These are phyloP conservation scores for Yponomeuta evonymella DNA, from an alignment of 2,888 invertebrate genomes.

Conservation along the genomic window DNA sequence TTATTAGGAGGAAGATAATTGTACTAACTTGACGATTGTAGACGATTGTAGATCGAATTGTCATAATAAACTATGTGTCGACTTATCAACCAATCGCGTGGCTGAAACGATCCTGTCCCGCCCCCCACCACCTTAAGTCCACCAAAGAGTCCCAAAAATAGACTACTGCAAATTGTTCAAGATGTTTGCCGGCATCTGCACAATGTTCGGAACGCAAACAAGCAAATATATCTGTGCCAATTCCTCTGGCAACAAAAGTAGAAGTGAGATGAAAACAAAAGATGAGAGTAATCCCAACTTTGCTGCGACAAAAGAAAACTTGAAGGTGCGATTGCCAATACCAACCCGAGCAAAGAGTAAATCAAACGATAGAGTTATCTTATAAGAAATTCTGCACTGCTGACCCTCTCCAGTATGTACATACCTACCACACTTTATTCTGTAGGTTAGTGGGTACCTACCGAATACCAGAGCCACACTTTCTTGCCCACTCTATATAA, in stretches of 20 bases:
- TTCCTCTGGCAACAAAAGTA: neutral
- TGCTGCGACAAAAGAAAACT: constrained; percentile 11
- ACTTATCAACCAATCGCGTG: too few species aligned
- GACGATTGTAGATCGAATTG: too few species aligned
- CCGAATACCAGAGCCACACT: too few species aligned
- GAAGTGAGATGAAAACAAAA: constrained; percentile 9
- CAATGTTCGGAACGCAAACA: neutral
- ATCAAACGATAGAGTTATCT: neutral
- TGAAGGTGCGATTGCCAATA: constrained; percentile 11
- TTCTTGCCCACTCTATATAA: too few species aligned
- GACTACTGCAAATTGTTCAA: too few species aligned
- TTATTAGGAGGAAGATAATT: too few species aligned
- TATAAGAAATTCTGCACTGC: neutral
- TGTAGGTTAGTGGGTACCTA: too few species aligned
- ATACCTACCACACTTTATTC: neutral
- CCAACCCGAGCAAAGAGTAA: neutral
- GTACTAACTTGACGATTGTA: too few species aligned
- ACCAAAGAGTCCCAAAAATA: too few species aligned
- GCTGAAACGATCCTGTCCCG: too few species aligned
- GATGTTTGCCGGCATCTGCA: neutral
- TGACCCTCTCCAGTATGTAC: neutral
- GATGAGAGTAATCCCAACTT: constrained; percentile 12
- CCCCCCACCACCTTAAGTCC: too few species aligned
- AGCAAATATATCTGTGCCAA: neutral
- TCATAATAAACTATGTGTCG: too few species aligned